A percentile compares a stretch with the other conserved stretches of the same genome.
Conservation (phyloP, 1,140 invertebrate genomes). For the Drepana arcuata region DNA sequence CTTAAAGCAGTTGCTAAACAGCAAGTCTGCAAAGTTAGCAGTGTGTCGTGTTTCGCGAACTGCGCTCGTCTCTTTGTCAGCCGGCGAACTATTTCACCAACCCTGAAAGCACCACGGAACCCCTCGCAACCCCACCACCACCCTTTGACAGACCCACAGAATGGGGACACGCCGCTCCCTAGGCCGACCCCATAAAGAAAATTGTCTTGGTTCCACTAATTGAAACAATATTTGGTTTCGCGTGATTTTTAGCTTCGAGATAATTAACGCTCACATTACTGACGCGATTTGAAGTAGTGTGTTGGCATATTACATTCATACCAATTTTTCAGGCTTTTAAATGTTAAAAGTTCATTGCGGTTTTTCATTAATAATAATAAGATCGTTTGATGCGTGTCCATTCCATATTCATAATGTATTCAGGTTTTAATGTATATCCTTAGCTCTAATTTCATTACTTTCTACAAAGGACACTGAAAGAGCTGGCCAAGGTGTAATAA, state of each 20-base stretch:
- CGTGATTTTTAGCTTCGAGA: background rate
- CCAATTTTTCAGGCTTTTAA: too few relatives aligned
- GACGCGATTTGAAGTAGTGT: too few relatives aligned
- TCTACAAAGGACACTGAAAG: too few relatives aligned
- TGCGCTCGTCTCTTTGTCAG: constrained; percentile 39
- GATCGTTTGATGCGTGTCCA: background rate
- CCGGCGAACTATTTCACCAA: constrained; percentile 30
- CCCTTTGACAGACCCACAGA: constrained; percentile 35
- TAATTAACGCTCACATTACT: background rate
- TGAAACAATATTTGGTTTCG: constrained; percentile 54
- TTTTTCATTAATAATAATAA: background rate
- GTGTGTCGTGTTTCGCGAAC: constrained; percentile 5
- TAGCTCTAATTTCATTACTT: too few relatives aligned
- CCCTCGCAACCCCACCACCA: constrained; percentile 49
- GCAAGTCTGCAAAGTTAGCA: too few relatives aligned
- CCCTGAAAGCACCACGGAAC: constrained; percentile 6
- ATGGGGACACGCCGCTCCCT: constrained; percentile 63
- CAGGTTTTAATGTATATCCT: too few relatives aligned
- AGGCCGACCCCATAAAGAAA: constrained; percentile 60
- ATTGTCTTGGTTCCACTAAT: constrained; percentile 55
- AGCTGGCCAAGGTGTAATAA: too few relatives aligned
- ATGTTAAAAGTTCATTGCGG: background rate
- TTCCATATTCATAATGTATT: background rate
- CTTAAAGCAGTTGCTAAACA: background rate
- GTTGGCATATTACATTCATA: too few relatives aligned